Conservation (phyloP, 1,140 invertebrate genomes). For the Lepidurus packardi region DNA sequence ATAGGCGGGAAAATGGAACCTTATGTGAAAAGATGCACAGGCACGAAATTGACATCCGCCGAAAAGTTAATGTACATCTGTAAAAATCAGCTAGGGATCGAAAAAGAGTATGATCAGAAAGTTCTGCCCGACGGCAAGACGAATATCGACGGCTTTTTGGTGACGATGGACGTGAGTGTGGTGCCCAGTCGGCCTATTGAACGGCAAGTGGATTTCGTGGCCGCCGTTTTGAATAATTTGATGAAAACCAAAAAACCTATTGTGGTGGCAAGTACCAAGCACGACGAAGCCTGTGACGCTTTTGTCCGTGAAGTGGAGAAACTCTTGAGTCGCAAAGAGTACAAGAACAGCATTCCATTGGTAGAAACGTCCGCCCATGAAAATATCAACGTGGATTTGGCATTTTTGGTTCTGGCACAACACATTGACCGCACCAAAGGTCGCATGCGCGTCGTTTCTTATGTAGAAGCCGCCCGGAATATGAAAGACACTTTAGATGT, state of each 20-base stretch:
- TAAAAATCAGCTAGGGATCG: slow-evolving; percentile 81
- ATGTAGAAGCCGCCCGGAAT: slow-evolving; percentile 74
- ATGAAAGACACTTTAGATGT: slow-evolving; percentile 82
- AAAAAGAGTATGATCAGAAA: slow-evolving; percentile 92
- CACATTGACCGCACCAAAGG: slow-evolving; percentile 74
- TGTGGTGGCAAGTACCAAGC: slow-evolving; percentile 91
- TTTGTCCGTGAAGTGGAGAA: slow-evolving; percentile 85
- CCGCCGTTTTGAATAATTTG: slow-evolving; percentile 73
- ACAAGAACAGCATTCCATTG: slow-evolving; percentile 76
- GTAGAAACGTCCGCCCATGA: slow-evolving; percentile 94
- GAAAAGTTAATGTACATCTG: slow-evolving; percentile 99
- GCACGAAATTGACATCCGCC: slow-evolving; percentile 87
- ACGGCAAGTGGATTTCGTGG: slow-evolving; percentile 70
- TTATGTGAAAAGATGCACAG: slow-evolving; percentile 83
- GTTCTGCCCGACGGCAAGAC: slow-evolving; percentile 88
- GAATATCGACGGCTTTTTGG: slow-evolving; percentile 90
- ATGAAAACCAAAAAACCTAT: slow-evolving; percentile 92
- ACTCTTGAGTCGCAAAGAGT: slow-evolving; percentile 82
- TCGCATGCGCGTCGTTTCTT: slow-evolving; percentile 69
- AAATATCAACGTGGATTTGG: slow-evolving; percentile 92
- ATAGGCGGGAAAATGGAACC: slow-evolving; percentile 84
- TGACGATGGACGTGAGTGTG: slow-evolving; percentile 91
- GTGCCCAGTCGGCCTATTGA: slow-evolving; percentile 84
- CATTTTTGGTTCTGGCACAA: slow-evolving; percentile 87
- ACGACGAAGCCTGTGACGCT: slow-evolving; percentile 83